These are phyloP conservation scores for Drosophila murphyi DNA, from an alignment of 1,140 invertebrate species.

Conservation along the genomic window DNA sequence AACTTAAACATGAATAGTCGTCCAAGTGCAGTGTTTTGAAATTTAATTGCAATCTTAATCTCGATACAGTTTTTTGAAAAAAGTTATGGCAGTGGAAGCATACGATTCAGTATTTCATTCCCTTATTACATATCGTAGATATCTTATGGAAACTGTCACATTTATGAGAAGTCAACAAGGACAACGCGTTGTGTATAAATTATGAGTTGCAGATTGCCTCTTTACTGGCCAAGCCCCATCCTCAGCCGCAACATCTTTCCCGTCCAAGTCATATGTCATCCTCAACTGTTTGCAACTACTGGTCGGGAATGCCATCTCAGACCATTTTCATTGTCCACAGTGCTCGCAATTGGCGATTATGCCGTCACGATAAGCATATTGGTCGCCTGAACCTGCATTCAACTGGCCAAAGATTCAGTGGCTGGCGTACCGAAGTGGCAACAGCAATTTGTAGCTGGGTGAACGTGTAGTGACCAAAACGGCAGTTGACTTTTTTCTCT, in stretches of 20 bases:
- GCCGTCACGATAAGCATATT: constrained; percentile 74
- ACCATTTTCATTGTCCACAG: constrained; percentile 59
- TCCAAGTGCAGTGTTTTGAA: background rate
- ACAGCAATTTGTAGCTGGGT: constrained; percentile 78
- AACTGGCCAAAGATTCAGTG: constrained; percentile 41
- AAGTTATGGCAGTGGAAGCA: background rate
- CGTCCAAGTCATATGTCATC: constrained; percentile 1
- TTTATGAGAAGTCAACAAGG: constrained; percentile 30
- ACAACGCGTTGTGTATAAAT: constrained; percentile 49
- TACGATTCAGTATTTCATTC: background rate
- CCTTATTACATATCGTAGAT: constrained; percentile 25
- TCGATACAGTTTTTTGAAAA: background rate
- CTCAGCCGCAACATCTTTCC: background rate
- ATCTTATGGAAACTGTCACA: constrained; percentile 41
- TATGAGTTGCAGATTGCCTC: constrained; percentile 42
- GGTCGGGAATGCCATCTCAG: constrained; percentile 42
- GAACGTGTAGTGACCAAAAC: constrained; percentile 79
- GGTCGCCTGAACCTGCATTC: constrained; percentile 31
- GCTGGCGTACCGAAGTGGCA: constrained; percentile 73
- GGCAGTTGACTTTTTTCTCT: constrained; percentile 65
- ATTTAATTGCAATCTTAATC: too few species aligned
- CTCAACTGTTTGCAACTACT: background rate
- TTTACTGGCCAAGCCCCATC: constrained; percentile 18
- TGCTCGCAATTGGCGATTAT: constrained; percentile 53
- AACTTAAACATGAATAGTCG: too few species aligned